Evolutionary conservation across 2,797 vertebrate species (phyloP).

Genomic region (Manis pentadactyla): DNA sequence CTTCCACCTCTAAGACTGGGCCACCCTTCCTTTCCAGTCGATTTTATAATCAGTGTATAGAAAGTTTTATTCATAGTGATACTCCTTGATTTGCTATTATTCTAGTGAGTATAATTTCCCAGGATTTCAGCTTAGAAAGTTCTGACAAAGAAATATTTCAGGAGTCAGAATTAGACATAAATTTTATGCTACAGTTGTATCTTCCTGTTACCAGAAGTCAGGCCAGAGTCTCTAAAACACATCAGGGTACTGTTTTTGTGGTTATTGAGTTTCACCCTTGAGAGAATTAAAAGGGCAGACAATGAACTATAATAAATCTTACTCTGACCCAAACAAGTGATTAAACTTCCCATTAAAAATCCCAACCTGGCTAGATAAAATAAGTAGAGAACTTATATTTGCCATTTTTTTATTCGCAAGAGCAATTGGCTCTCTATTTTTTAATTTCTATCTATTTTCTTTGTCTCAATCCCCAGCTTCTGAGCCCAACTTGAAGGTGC

Average conservation of each 20-base stretch:
- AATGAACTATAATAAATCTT: slow-evolving; percentile 77
- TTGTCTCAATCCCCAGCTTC: slow-evolving; percentile 88
- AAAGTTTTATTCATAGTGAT: slow-evolving; percentile 69
- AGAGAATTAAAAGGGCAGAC: slow-evolving; percentile 74
- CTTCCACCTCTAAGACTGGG: not conserved
- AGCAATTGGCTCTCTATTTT: slow-evolving; percentile 78
- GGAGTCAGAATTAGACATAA: slow-evolving; percentile 79
- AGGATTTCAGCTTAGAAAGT: slow-evolving; percentile 78
- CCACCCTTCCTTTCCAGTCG: not conserved
- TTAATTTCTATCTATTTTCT: slow-evolving; percentile 80
- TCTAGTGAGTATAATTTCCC: slow-evolving; percentile 63
- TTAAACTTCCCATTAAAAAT: slow-evolving; percentile 52
- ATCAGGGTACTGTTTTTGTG: slow-evolving; percentile 71
- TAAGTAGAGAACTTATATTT: slow-evolving; percentile 44
- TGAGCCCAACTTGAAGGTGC: slow-evolving; percentile 92
- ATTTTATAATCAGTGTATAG: not conserved
- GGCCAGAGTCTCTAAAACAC: slow-evolving; percentile 76
- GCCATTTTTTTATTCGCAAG: slow-evolving; percentile 30
- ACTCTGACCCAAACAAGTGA: slow-evolving; percentile 38
- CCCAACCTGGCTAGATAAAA: slow-evolving; percentile 26
- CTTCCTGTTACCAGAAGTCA: slow-evolving; percentile 81
- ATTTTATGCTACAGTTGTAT: slow-evolving; percentile 76
- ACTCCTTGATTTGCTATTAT: slow-evolving; percentile 67
- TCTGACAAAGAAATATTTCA: slow-evolving; percentile 83
- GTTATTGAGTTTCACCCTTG: slow-evolving; percentile 81